Conservation (phyloP, 1,140 invertebrate genomes). For the Diachasma alloeum region DNA sequence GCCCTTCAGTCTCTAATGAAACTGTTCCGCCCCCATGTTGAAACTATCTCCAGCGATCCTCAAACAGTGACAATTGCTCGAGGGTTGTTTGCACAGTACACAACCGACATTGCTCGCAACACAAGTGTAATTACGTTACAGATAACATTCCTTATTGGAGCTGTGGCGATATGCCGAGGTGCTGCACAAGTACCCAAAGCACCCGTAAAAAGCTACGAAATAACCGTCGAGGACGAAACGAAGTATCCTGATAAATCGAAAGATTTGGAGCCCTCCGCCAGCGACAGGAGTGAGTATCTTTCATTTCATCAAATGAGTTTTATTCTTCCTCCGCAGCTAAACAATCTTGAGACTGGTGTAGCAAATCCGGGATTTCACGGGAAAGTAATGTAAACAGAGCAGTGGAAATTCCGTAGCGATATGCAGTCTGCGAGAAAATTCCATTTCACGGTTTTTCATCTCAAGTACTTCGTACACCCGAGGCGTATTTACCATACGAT, state of each 20-base stretch:
- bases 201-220: constrained; percentile 30
- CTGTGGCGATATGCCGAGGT: constrained; percentile 31
- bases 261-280: constrained; percentile 42
- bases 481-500: not conserved
- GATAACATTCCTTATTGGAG: constrained; percentile 28
- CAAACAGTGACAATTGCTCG: not conserved
- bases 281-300: constrained; percentile 45
- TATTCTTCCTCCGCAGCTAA: not conserved
- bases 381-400: not conserved
- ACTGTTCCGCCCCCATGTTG: not conserved
- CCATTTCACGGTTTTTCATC: not conserved
- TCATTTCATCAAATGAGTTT: constrained; percentile 18
- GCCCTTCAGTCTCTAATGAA: not conserved
- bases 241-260: constrained; percentile 23
- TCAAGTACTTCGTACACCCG: not conserved
- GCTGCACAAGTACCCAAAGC: constrained; percentile 30
- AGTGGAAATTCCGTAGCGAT: not conserved
- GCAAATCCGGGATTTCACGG: not conserved
- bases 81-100: not conserved
- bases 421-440: not conserved
- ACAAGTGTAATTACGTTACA: constrained; percentile 16
- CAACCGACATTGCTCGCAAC: not conserved
- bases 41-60: not conserved
- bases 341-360: not conserved
- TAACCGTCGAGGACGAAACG: constrained; percentile 9